Evolutionary conservation across 1,140 invertebrate genomes (phyloP).

Genomic region (Sitophilus oryzae): DNA sequence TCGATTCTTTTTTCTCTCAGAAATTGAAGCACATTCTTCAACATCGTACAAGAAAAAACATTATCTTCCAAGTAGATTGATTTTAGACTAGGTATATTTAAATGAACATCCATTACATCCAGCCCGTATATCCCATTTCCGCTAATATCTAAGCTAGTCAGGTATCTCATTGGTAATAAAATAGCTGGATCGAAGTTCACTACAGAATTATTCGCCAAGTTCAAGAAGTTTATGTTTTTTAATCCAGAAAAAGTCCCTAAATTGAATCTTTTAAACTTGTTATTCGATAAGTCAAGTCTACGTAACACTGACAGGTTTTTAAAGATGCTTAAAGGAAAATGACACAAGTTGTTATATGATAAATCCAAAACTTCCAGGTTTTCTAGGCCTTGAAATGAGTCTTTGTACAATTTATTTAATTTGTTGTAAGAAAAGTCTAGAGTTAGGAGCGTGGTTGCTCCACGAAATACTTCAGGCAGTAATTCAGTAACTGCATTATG

Average conservation of each 20-base stretch:
- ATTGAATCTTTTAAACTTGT: conserved; percentile 33
- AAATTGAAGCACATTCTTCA: conserved; percentile 32
- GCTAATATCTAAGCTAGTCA: conserved; percentile 33
- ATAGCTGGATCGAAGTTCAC: conserved; percentile 24
- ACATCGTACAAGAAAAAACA: conserved; percentile 30
- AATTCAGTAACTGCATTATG: conserved; percentile 32
- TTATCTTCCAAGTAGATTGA: conserved; percentile 34
- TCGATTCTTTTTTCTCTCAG: conserved; percentile 30
- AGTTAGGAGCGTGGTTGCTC: conserved; percentile 21
- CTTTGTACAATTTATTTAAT: conserved; percentile 27
- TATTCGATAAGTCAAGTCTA: conserved; percentile 33
- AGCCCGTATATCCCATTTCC: conserved; percentile 36
- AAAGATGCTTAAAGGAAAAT: conserved; percentile 36
- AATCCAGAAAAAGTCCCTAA: conserved; percentile 36
- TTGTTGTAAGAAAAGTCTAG: conserved; percentile 35
- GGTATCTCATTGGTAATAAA: conserved; percentile 29
- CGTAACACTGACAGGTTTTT: conserved; percentile 26
- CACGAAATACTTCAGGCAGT: conserved; percentile 30
- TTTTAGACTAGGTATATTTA: conserved; percentile 29
- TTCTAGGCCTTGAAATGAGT: conserved; percentile 31
- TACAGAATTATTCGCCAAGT: conserved; percentile 34
- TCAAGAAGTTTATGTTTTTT: conserved; percentile 29
- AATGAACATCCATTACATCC: conserved; percentile 27
- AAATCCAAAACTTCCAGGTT: conserved; percentile 37
- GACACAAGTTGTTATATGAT: conserved; percentile 33